Evolutionary conservation across 2,797 vertebrate species (phyloP), one percentile per base, ranked within the genome.

Genomic region (Euthynnus affinis): DNA sequence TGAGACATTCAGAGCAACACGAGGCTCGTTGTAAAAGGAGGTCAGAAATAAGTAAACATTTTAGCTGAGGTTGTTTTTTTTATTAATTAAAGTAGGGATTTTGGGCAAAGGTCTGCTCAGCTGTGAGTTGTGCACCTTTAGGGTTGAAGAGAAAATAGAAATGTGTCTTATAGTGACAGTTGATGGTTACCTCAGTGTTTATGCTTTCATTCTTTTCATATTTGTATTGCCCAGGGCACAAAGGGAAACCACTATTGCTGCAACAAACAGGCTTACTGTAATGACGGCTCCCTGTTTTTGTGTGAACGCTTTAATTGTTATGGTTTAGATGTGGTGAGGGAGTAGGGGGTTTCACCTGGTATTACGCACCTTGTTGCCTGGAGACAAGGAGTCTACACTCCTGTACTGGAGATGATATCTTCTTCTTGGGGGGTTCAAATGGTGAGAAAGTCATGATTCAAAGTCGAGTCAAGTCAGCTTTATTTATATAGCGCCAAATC

Each of bases 41-140:
- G 82, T 85, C 86, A 77, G 71, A 58, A 84, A 83, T 82, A 86
- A 86, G 79, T 81, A 77, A 88, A 90, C 79, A 83, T 85, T 90
- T 80, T 66, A 82, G 37, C 51, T 1, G 63, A 44, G 42, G 25
- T 17, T 44, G 56, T 65, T 40, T 60, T 78, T 34, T 52, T 57
- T 25, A 10, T 37, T 37, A 10, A 10, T 69, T 79, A 84, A 83
- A 73, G 77, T 69, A 75, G 59, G 51, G 22, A 18, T 74, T 32
- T 88, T 84, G 86, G 74, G 70, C 74, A 76, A 42, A 4, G 22
- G 61, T 83, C 52, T 73, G 5, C 52, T 61, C 9, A 9, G 59
- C 37, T 58, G 20, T 88, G 80, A 88, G 32, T 84, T 71, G 85
- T 81, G 17, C 13, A 6, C 83, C 84, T 81, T 29, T 68, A 83